These are phyloP conservation scores for Drosophila monieri DNA, from an alignment of 2,888 invertebrate species.

Conservation along the genomic window DNA sequence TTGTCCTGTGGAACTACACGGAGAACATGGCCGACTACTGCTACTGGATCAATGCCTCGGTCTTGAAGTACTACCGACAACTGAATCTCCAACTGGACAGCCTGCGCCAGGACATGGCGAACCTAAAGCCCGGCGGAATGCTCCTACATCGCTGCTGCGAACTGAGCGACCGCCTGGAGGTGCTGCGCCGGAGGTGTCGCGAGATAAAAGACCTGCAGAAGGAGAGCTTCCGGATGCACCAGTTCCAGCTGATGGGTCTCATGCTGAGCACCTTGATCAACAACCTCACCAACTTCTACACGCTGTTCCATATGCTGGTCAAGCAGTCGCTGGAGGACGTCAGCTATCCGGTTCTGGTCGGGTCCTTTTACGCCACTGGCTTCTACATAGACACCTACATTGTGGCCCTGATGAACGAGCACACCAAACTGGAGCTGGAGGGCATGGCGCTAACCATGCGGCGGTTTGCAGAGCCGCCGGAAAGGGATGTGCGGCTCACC, in stretches of 20 bases:
- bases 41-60: slow-evolving; percentile 69
- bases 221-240: slow-evolving; percentile 69
- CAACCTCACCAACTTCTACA: slow-evolving; percentile 73
- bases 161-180: slow-evolving; percentile 59
- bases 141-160: slow-evolving; percentile 43
- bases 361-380: slow-evolving; percentile 64
- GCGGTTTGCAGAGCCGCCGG: slow-evolving; percentile 51
- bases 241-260: slow-evolving; percentile 74
- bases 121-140: slow-evolving; percentile 30
- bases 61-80: slow-evolving; percentile 67
- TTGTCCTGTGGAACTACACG: slow-evolving; percentile 78
- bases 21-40: slow-evolving; percentile 80
- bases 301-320: slow-evolving; percentile 72
- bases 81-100: slow-evolving; percentile 58
- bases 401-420: slow-evolving; percentile 69
- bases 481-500: slow-evolving; percentile 51
- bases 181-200: slow-evolving; percentile 40
- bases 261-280: slow-evolving; percentile 73
- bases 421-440: slow-evolving; percentile 60
- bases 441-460: slow-evolving; percentile 57
- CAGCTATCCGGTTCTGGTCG: slow-evolving; percentile 58
- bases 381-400: slow-evolving; percentile 77
- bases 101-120: slow-evolving; percentile 27
- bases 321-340: slow-evolving; percentile 51
- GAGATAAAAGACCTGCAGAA: slow-evolving; percentile 57